Evolutionary conservation across 2,797 vertebrate genomes (phyloP).

Genomic region (Poliocrania exsul): DNA sequence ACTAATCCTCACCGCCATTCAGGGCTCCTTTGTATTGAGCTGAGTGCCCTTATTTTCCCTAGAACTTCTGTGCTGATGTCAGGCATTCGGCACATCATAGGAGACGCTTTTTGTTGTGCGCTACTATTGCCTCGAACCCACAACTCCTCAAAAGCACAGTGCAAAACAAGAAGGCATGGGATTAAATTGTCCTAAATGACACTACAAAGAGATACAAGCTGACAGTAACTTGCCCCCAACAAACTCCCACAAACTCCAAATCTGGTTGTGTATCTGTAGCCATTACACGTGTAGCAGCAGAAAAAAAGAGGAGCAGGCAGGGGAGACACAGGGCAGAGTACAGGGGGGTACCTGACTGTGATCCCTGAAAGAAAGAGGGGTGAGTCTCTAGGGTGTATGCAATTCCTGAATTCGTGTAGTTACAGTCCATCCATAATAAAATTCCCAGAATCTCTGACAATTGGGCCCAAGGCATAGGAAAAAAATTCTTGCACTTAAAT

Average conservation of each 20-base stretch:
- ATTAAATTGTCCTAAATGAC: neutral
- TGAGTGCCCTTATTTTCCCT: neutral
- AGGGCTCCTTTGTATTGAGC: neutral
- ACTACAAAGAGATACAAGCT: neutral
- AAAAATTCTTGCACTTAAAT: neutral
- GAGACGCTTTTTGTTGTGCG: neutral
- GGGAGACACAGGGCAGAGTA: neutral
- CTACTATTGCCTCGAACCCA: neutral
- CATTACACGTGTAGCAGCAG: neutral
- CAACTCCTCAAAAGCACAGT: neutral
- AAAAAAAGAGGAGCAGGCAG: neutral
- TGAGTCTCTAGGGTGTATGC: neutral
- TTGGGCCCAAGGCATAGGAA: neutral
- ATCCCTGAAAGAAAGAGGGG: neutral
- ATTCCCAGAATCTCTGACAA: neutral
- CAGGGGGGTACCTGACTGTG: neutral
- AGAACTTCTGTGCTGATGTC: neutral
- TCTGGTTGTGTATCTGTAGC: neutral
- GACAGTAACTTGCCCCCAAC: neutral
- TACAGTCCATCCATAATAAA: neutral
- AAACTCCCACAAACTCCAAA: neutral
- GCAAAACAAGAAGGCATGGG: neutral
- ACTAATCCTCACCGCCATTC: neutral
- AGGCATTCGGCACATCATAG: neutral
- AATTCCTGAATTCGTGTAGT: neutral